Conservation (phyloP, 2,888 invertebrate species). For the Melinaea marsaeus region DNA sequence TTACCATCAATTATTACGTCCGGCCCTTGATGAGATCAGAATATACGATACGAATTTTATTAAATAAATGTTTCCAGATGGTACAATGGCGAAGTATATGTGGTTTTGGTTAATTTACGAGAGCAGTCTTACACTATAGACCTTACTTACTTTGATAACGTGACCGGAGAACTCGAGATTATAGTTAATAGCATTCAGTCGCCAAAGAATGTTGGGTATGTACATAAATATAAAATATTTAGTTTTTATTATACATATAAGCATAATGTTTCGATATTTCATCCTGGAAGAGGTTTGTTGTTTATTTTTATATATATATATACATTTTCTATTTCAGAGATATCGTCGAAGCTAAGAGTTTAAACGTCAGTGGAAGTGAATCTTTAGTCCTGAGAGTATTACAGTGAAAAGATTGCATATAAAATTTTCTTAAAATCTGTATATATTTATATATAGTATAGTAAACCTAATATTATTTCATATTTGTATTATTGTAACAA, state of each 20-base stretch:
- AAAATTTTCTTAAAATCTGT: no score
- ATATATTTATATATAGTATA: no score
- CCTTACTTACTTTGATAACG: slow-evolving; percentile 72
- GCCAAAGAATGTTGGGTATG: slow-evolving; percentile 69
- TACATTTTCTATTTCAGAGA: slow-evolving; percentile 55
- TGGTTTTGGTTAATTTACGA: slow-evolving; percentile 79
- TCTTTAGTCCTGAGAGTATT: slow-evolving; percentile 59
- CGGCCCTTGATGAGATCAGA: background rate
- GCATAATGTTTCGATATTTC: background rate
- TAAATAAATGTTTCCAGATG: slow-evolving; percentile 34
- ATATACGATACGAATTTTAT: background rate
- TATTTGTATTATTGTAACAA: no score
- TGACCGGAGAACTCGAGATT: slow-evolving; percentile 62
- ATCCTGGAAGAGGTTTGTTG: background rate
- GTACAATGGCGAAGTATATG: slow-evolving; percentile 49
- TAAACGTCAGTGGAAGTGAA: slow-evolving; percentile 59
- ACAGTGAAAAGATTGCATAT: slow-evolving; percentile 21
- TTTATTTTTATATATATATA: background rate
- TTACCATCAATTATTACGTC: no score
- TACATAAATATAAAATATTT: slow-evolving; percentile 13
- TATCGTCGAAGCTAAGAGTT: slow-evolving; percentile 44
- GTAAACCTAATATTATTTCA: no score
- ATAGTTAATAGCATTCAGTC: slow-evolving; percentile 73
- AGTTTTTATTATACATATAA: background rate
- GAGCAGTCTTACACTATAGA: slow-evolving; percentile 70